Conservation (phyloP, 2,113 vertebrate species). For the Ifrita kowaldi region DNA sequence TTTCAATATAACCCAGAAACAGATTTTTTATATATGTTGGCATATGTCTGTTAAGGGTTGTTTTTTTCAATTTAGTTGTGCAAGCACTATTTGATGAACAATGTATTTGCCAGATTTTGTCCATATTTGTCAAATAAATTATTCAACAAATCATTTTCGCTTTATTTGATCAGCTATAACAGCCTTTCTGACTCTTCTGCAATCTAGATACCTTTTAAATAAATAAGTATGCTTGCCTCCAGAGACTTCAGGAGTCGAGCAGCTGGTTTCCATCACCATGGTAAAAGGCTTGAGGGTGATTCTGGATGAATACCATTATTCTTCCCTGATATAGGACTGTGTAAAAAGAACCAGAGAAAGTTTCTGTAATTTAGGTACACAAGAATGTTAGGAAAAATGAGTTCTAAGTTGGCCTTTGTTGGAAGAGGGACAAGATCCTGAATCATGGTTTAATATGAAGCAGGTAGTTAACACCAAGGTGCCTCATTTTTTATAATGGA, state of each 20-base stretch:
- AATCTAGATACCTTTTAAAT: constrained; percentile 51
- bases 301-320: not conserved
- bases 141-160: constrained; percentile 40
- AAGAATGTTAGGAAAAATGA: not conserved
- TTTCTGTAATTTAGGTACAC: not conserved
- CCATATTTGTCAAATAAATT: constrained; percentile 61
- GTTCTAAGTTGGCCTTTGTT: not conserved
- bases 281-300: constrained; percentile 12
- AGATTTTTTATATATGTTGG: not conserved
- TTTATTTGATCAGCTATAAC: constrained; percentile 51
- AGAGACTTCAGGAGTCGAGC: not conserved
- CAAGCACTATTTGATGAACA: constrained; percentile 33
- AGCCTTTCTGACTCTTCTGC: constrained; percentile 33
- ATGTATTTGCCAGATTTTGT: constrained; percentile 31
- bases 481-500: not conserved
- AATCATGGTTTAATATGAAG: not conserved
- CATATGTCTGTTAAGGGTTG: not conserved
- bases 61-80: not conserved
- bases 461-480: not conserved
- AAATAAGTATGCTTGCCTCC: constrained; percentile 26
- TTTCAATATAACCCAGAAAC: not conserved
- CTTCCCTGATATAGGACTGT: not conserved
- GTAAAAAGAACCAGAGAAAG: not conserved
- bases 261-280: constrained; percentile 26
- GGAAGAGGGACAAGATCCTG: not conserved